Conservation (phyloP, 35 echinoderm and acorn worm species). For the Strongylocentrotus purpuratus region DNA sequence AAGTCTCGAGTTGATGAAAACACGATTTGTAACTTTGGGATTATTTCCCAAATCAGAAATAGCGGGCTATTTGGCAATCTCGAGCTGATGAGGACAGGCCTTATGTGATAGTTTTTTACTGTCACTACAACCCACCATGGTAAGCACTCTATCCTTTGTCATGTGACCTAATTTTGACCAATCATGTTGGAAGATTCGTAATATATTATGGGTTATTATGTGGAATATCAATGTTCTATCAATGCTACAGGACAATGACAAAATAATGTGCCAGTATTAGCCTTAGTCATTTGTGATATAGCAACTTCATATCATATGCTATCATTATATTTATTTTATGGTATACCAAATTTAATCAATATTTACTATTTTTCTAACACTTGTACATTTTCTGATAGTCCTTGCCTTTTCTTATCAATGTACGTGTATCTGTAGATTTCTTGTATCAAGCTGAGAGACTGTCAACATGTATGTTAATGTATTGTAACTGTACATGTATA, state of each 20-base stretch:
- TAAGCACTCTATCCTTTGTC: too few relatives aligned
- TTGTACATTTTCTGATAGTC: neutral
- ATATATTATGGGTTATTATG: neutral
- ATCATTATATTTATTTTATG: neutral
- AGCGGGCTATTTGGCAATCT: too few relatives aligned
- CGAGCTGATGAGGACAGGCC: too few relatives aligned
- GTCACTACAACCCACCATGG: too few relatives aligned
- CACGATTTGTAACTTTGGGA: too few relatives aligned
- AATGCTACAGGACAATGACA: neutral
- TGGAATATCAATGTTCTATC: neutral
- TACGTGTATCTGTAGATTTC: neutral
- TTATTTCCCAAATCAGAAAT: too few relatives aligned
- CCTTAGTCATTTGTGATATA: neutral
- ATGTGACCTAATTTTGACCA: too few relatives aligned
- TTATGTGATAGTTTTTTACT: too few relatives aligned
- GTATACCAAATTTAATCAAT: neutral
- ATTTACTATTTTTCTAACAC: conserved; percentile 14
- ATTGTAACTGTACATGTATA: neutral
- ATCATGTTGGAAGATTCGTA: too few relatives aligned
- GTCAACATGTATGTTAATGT: neutral
- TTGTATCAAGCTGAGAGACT: neutral
- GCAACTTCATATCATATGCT: neutral
- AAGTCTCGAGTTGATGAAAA: too few relatives aligned
- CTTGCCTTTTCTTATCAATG: neutral
- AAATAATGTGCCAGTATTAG: neutral